phyloP scores from a whole-genome alignment of 2,888 invertebrate species.

The Macrophya annulata region DNA sequence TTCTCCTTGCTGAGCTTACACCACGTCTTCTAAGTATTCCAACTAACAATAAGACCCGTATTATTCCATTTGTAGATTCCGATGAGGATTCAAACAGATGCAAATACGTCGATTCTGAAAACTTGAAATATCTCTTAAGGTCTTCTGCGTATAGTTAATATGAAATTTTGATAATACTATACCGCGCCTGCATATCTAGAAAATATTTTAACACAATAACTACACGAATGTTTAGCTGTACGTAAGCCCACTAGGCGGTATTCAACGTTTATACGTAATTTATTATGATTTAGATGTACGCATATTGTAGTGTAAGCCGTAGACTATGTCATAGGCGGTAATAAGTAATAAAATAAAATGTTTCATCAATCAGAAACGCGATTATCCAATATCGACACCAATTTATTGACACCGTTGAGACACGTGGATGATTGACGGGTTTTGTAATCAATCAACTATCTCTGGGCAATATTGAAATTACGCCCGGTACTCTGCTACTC shows the following conservation, averaged over 20 bases:
- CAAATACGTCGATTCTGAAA: not conserved
- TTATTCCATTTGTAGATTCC: not conserved
- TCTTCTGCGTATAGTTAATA: not conserved
- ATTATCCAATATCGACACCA: constrained; percentile 39
- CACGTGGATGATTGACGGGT: constrained; percentile 43
- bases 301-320: not conserved
- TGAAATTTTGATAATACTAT: not conserved
- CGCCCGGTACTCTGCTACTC: constrained; percentile 15
- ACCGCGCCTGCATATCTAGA: not conserved
- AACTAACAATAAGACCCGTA: not conserved
- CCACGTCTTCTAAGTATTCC: not conserved
- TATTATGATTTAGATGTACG: not conserved
- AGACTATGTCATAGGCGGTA: not conserved
- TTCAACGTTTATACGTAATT: not conserved
- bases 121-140: not conserved
- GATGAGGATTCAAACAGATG: constrained; percentile 14
- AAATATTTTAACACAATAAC: not conserved
- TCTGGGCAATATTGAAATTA: constrained; percentile 45
- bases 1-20: not conserved
- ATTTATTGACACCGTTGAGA: constrained; percentile 40
- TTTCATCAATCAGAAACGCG: constrained; percentile 45
- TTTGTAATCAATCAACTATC: constrained; percentile 44
- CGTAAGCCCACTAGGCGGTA: not conserved
- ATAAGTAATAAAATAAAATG: constrained; percentile 45
- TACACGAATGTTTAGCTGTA: not conserved